These are phyloP conservation scores for Tinea semifulvella DNA, from an alignment of 2,888 invertebrate species.

Conservation along the genomic window DNA sequence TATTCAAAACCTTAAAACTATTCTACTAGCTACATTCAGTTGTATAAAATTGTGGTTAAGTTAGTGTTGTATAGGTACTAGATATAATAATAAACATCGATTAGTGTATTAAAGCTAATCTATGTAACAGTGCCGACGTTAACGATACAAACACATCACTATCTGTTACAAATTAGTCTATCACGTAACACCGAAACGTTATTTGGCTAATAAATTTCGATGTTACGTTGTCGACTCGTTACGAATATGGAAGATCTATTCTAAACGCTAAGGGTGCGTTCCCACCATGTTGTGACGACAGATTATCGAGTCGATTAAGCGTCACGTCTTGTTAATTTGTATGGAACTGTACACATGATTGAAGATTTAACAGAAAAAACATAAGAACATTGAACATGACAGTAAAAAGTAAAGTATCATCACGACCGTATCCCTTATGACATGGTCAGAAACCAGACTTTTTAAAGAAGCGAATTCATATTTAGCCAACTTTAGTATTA, in stretches of 20 bases:
- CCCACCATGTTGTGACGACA: too few relatives aligned
- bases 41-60: conserved; percentile 7
- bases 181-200: not conserved
- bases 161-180: conserved; percentile 27
- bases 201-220: not conserved
- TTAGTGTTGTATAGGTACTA: not conserved
- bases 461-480: too few relatives aligned
- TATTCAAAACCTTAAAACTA: not conserved
- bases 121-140: conserved; percentile 9
- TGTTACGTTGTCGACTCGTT: conserved; percentile 14
- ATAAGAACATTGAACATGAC: too few relatives aligned
- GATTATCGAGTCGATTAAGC: too few relatives aligned
- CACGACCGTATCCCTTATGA: too few relatives aligned
- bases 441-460: too few relatives aligned
- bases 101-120: conserved; percentile 16
- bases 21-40: not conserved
- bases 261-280: conserved; percentile 58
- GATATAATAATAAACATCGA: conserved; percentile 16
- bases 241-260: conserved; percentile 60
- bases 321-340: too few relatives aligned
- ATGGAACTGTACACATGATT: too few relatives aligned
- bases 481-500: too few relatives aligned
- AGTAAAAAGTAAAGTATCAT: too few relatives aligned
- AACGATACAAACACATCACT: conserved; percentile 22
- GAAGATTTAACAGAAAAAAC: too few relatives aligned